Evolutionary conservation across 1,140 invertebrate species (phyloP).

Genomic region (Drosophila grimshawi): DNA sequence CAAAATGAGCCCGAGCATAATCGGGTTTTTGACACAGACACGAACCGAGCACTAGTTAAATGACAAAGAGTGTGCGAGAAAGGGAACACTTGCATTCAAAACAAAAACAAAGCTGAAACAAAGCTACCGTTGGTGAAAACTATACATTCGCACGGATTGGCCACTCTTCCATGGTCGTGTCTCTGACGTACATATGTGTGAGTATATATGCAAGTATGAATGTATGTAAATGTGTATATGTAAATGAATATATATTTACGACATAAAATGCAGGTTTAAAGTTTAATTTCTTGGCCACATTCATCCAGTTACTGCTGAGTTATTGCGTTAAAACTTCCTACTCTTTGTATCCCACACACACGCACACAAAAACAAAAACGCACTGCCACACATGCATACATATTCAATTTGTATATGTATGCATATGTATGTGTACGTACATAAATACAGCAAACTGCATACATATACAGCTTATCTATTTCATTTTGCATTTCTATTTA

Average conservation of each 20-base stretch:
- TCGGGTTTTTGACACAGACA: constrained; percentile 28
- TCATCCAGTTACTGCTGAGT: background rate
- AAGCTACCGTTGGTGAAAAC: constrained; percentile 46
- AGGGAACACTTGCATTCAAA: constrained; percentile 48
- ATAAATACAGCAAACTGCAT: constrained; percentile 55
- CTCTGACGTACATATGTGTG: constrained; percentile 19
- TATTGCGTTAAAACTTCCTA: constrained; percentile 36
- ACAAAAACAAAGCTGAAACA: constrained; percentile 54
- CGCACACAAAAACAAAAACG: constrained; percentile 39
- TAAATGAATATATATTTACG: constrained; percentile 7
- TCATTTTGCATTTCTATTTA: constrained; percentile 38
- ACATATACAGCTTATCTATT: constrained; percentile 52
- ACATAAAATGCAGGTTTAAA: constrained; percentile 21
- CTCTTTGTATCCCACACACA: constrained; percentile 39
- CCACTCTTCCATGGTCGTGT: constrained; percentile 39
- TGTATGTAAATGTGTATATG: constrained; percentile 22
- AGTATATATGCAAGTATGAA: constrained; percentile 28
- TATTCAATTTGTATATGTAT: constrained; percentile 44
- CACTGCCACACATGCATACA: constrained; percentile 48
- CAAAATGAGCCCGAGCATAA: constrained; percentile 22
- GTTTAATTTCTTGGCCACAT: constrained; percentile 29
- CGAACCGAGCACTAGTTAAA: constrained; percentile 19
- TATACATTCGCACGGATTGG: constrained; percentile 23
- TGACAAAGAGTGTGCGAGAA: constrained; percentile 34
- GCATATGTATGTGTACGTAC: constrained; percentile 41